Evolutionary conservation across 2,797 vertebrate genomes (phyloP), one percentile per base, ranked within the genome.

Genomic region (Oreonectes daqikongensis): DNA sequence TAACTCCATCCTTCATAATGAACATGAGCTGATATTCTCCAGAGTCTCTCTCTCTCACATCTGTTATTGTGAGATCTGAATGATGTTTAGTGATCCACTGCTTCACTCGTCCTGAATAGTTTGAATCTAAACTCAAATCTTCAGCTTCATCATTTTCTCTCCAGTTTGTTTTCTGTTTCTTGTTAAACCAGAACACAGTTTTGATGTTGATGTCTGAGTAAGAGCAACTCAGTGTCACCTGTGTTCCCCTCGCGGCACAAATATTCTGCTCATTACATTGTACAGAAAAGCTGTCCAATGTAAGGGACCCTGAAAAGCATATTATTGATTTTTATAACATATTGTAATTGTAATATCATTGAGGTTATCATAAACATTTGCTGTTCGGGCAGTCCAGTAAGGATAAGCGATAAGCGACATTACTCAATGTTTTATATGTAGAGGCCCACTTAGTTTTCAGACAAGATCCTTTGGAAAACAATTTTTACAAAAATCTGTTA

Each of bases 11-110:
- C 22, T 75, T 28, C 28, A 66, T 75, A 53, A 83, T 42, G 5
- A 81, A 38, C 75, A 81, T 2, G 63, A 81, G 72, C 15, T 32
- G 63, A 72, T 83, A 83, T 68, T 83, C 67, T 35, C 81, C 81
- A 4, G 75, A 24, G 61, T 83, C 78, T 69, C 28, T 48, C 66
- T 68, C 75, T 78, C 71, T 83, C 71, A 83, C 20, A 9, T 83
- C 81, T 57, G 42, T 63, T 42, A 80, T 75, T 68, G 22, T 78
- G 46, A 80, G 61, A 4, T 30, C 32, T 40, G 44, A 74, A 4
- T 0, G 2, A 18, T 4, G 1, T 2, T 64, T 12, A 6, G 14
- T 28, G 22, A 4, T 2, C 10, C 20, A 0, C 50, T 66, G 71
- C 1, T 22, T 50, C 59, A 80, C 78, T 12, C 81, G 65, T 61